Percentiles rank a stretch among this genome's conserved stretches.
phyloP scores from a whole-genome alignment of 2,797 vertebrate genomes.

The Heliangelus exortis region DNA sequence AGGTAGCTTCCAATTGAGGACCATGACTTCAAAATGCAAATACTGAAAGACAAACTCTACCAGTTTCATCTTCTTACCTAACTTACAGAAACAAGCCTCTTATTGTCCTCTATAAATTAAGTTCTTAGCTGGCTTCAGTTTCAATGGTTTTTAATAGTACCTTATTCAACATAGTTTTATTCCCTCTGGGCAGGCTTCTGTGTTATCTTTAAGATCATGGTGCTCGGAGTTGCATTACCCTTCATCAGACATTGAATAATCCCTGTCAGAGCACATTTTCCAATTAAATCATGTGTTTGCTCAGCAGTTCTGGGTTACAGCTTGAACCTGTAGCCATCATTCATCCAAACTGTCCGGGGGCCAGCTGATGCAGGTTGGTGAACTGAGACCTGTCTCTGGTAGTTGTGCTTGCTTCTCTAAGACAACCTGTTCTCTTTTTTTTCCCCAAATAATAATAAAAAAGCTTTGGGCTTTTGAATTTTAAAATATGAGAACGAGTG shows the following conservation, averaged over 20 bases:
- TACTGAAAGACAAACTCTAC: neutral
- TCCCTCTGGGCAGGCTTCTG: neutral
- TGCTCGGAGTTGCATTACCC: neutral
- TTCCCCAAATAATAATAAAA: neutral
- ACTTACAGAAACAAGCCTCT: neutral
- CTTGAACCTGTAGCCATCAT: neutral
- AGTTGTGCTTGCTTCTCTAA: neutral
- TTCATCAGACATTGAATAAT: constrained; percentile 16
- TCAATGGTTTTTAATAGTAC: neutral
- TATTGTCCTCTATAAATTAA: neutral
- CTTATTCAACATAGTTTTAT: neutral
- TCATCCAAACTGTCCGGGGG: neutral
- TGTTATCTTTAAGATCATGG: neutral
- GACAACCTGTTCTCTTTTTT: neutral
- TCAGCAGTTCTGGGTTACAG: neutral
- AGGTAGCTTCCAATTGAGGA: neutral
- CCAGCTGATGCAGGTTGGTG: neutral
- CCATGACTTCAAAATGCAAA: neutral
- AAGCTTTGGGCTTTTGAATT: neutral
- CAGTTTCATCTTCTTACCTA: neutral
- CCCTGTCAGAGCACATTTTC: neutral
- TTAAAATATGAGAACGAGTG: neutral
- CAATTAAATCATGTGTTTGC: constrained; percentile 6
- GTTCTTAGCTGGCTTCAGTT: neutral
- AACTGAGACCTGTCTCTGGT: neutral